Percentiles rank a stretch among this genome's conserved stretches.
These are phyloP conservation scores for Enteromius afrohamiltoni DNA, from an alignment of 2,797 vertebrate species.

Conservation along the genomic window DNA sequence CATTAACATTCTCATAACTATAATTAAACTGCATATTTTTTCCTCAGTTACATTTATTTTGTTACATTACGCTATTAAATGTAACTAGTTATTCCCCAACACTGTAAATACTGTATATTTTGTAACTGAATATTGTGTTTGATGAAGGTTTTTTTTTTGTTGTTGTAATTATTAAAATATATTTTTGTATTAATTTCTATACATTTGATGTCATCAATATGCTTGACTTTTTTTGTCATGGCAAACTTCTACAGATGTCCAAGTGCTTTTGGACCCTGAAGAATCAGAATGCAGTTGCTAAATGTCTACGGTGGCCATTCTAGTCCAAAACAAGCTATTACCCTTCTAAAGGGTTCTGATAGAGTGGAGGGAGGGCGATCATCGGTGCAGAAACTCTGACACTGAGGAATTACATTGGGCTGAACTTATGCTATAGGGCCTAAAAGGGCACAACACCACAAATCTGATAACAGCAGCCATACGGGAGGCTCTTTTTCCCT, in stretches of 20 bases:
- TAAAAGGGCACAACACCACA: constrained; percentile 45
- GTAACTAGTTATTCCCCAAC: too few species aligned
- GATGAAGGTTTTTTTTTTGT: too few species aligned
- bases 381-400: constrained; percentile 58
- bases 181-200: too few species aligned
- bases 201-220: too few species aligned
- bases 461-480: constrained; percentile 54
- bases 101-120: too few species aligned
- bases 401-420: constrained; percentile 58
- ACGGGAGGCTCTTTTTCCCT: constrained; percentile 22
- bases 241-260: not conserved
- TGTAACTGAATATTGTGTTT: too few species aligned
- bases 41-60: too few species aligned
- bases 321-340: not conserved
- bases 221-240: too few species aligned
- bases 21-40: too few species aligned
- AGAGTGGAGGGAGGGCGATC: constrained; percentile 41
- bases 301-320: not conserved
- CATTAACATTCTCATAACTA: too few species aligned
- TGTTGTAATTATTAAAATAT: too few species aligned
- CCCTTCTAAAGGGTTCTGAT: constrained; percentile 33
- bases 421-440: constrained; percentile 52
- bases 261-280: not conserved
- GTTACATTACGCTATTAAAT: too few species aligned
- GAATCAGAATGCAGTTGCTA: not conserved